Conservation (phyloP, 2,113 vertebrate species). For the Nesoenas mayeri region DNA sequence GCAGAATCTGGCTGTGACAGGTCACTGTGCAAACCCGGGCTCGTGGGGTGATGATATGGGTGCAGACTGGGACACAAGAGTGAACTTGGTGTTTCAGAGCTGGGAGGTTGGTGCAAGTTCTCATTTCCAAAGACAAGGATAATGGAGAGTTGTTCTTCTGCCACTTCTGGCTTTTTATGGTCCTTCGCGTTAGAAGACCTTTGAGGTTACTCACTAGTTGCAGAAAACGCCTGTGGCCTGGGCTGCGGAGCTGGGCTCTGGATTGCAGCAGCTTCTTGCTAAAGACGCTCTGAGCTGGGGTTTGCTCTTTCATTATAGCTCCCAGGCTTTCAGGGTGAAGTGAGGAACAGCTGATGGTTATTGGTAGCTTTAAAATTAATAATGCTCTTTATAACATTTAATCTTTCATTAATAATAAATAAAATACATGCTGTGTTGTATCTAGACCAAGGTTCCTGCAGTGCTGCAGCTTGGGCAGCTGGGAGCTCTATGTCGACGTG, state of each 20-base stretch:
- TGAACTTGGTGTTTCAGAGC: not conserved
- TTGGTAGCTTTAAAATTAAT: constrained; percentile 44
- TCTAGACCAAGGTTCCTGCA: not conserved
- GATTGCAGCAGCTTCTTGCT: not conserved
- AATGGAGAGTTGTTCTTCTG: not conserved
- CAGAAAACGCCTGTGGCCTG: not conserved
- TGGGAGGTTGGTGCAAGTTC: not conserved
- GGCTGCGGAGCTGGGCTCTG: not conserved
- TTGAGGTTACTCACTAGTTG: not conserved
- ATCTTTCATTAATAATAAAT: not conserved
- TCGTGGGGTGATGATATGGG: not conserved
- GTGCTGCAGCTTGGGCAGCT: not conserved
- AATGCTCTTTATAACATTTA: not conserved
- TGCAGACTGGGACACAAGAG: not conserved
- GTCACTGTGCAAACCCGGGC: not conserved
- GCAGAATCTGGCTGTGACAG: not conserved
- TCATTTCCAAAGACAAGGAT: not conserved
- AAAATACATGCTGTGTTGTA: not conserved
- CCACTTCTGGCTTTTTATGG: not conserved
- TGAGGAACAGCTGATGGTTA: not conserved
- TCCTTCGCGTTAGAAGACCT: not conserved
- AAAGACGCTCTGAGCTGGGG: not conserved
- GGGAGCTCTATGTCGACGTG: accelerated
- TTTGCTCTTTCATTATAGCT: not conserved
- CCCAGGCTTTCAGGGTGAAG: not conserved